Evolutionary conservation across 2,113 vertebrate genomes (phyloP), one percentile per base, ranked within the genome.

Genomic region (Haemorhous mexicanus): DNA sequence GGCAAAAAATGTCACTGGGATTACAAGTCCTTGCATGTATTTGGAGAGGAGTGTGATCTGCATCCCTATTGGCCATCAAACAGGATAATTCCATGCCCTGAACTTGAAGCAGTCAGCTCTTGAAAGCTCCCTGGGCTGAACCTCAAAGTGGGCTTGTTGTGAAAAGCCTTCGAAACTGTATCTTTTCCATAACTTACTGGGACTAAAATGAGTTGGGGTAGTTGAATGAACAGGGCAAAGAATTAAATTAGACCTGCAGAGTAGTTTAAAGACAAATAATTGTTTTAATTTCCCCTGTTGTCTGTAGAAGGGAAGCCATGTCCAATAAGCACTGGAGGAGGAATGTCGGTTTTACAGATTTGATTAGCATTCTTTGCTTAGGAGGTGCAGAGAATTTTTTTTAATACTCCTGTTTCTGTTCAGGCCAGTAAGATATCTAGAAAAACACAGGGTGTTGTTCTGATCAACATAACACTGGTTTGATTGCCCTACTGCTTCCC

Each of bases 301-400:
- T 32, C 28, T 55, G 43, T 47, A 67, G 47, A 46, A 77, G 56
- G 66, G 16, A 93, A 72, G 10, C 20, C 35, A 68, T 16, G 15
- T 74, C 27, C 18, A 69, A 37, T 13, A 67, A 67, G 19, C 13
- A 50, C 6, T 27, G 26, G 26, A 33, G 35, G 10, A 87, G 12
- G 9, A 66, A 53, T 0, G 0, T 7, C 14, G 1, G 6, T 33
- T 59, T 63, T 72, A 70, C 1, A 32, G n/a, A 75, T 78, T 33
- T 93, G 6, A 49, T 78, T 79, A 61, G 5, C 14, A 53, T 43
- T 39, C 47, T 52, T 52, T 52, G 59, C 32, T 79, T 52, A 78
- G 39, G 5, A 15, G 14, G 33, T 50, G 59, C 4, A 43, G 37
- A 78, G 11, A 67, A 33, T 32, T 32, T 55, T 78, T 87, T 56